Percentiles rank a stretch among this genome's conserved stretches.
These are phyloP conservation scores for Centropus bengalensis DNA, from an alignment of 2,113 vertebrate species.

Conservation along the genomic window DNA sequence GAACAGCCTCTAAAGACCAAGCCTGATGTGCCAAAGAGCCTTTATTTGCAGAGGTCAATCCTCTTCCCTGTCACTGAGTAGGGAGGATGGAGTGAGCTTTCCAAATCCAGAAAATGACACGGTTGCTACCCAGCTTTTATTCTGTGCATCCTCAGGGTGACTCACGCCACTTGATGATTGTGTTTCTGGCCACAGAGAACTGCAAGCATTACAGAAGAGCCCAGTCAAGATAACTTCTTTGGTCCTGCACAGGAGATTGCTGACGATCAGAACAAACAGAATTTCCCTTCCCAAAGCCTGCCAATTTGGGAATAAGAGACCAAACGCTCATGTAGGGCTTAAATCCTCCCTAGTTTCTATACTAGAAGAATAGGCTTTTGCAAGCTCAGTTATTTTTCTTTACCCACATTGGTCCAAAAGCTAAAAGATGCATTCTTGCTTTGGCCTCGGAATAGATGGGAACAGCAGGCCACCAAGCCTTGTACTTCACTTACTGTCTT, in stretches of 20 bases:
- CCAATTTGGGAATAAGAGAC: background rate
- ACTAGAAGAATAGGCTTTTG: background rate
- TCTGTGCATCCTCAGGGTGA: background rate
- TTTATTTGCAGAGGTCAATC: constrained; percentile 6
- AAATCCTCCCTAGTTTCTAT: background rate
- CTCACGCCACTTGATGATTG: fast-evolving
- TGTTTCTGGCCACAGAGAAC: background rate
- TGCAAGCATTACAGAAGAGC: background rate
- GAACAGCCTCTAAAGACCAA: constrained; percentile 23
- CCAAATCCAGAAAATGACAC: background rate
- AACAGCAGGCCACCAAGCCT: background rate
- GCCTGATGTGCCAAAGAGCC: background rate
- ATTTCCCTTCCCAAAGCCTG: background rate
- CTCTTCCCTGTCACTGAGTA: background rate
- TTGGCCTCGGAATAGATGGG: background rate
- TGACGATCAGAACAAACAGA: background rate
- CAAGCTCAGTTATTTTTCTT: background rate
- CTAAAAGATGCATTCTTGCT: background rate
- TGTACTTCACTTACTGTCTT: background rate
- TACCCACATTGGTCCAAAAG: background rate
- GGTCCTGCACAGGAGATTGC: background rate
- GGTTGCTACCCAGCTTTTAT: background rate
- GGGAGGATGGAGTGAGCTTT: background rate
- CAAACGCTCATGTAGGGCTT: background rate
- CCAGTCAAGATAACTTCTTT: background rate